Evolutionary conservation across 2,113 vertebrate species (phyloP).

Genomic region (zebrafish (Danio rerio)): DNA sequence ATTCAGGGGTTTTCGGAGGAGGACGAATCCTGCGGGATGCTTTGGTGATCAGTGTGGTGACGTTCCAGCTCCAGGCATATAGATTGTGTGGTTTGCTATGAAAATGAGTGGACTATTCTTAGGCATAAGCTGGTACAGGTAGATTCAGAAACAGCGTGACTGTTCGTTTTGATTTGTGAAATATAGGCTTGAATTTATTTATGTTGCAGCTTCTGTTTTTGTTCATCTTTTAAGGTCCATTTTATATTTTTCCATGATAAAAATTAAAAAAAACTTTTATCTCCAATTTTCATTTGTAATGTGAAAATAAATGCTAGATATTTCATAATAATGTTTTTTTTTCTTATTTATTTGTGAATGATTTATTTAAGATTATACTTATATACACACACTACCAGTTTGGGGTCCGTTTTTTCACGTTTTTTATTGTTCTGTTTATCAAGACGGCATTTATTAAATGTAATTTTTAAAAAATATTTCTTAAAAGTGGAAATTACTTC

Average conservation of each 20-base stretch:
- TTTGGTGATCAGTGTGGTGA: slow-evolving; percentile 39
- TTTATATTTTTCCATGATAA: background rate
- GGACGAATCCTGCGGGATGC: slow-evolving; percentile 24
- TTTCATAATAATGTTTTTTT: background rate
- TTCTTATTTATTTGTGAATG: background rate
- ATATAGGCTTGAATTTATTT: background rate
- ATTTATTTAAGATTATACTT: background rate
- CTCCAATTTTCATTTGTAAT: background rate
- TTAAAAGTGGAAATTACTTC: no score
- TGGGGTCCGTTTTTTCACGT: no score
- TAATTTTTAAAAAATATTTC: no score
- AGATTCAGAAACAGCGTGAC: slow-evolving; percentile 10
- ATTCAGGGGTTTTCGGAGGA: slow-evolving; percentile 44
- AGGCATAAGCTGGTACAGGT: slow-evolving; percentile 21
- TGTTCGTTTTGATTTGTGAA: background rate
- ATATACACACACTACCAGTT: no score
- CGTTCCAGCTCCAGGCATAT: slow-evolving; percentile 28
- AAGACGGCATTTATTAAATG: no score
- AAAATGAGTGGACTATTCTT: slow-evolving; percentile 25
- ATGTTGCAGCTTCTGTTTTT: background rate
- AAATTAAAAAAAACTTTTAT: background rate
- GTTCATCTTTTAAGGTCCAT: background rate
- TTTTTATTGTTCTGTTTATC: no score
- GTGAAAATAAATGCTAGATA: background rate
- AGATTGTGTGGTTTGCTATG: slow-evolving; percentile 44